phyloP scores from a whole-genome alignment of 1,140 invertebrate species.

The Meloidogyne exigua region DNA sequence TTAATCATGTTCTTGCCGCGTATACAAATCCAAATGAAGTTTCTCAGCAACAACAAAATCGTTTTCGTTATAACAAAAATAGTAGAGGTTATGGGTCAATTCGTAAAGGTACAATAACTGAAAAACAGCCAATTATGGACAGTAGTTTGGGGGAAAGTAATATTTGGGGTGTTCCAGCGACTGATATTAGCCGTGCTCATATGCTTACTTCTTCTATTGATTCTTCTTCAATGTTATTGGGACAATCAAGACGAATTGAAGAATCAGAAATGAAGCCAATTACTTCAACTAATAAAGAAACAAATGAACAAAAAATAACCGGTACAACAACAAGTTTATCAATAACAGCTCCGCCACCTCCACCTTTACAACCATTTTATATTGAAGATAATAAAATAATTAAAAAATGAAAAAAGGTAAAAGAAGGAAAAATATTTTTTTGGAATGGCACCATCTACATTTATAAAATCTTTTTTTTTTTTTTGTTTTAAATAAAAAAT shows the following conservation, averaged over 20 bases:
- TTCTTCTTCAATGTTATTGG: not conserved
- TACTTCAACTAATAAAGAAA: not conserved
- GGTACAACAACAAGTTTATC: not conserved
- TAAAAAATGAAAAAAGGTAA: not conserved
- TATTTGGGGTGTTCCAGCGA: constrained; percentile 44
- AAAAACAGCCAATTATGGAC: not conserved
- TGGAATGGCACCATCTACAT: too few species aligned
- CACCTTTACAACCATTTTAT: constrained; percentile 4
- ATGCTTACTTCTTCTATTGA: not conserved
- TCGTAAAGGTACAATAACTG: not conserved
- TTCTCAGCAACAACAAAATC: not conserved
- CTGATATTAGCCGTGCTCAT: constrained; percentile 15
- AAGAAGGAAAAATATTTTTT: not conserved
- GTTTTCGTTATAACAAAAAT: not conserved
- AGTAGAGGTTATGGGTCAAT: constrained; percentile 3
- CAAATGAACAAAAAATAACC: not conserved
- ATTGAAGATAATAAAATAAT: not conserved
- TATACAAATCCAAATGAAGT: not conserved
- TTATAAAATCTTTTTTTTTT: too few species aligned
- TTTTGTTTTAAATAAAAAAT: too few species aligned
- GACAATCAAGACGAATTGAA: not conserved
- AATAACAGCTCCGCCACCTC: not conserved
- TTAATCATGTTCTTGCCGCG: constrained; percentile 36
- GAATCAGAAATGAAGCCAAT: not conserved
- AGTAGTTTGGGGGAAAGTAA: constrained; percentile 34